Percentiles rank a stretch among this genome's conserved stretches.
phyloP scores from a whole-genome alignment of 2,797 vertebrate genomes.

The Onychomys arenicola region DNA sequence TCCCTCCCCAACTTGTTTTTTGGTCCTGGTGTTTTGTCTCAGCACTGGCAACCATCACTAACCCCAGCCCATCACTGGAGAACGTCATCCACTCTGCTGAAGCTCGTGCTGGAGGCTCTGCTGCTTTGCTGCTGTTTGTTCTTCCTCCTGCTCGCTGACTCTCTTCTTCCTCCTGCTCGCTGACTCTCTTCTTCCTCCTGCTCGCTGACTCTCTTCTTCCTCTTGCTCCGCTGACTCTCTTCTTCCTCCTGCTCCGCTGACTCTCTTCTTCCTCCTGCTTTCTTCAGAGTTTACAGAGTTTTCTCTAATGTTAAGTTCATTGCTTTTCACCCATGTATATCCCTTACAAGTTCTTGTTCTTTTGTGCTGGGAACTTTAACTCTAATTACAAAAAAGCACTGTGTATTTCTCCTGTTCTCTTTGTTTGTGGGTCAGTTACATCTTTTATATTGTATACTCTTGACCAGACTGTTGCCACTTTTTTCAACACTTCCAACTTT shows the following conservation, averaged over 20 bases:
- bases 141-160: background rate
- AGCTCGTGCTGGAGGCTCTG: background rate
- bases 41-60: too few species aligned
- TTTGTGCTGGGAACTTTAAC: background rate
- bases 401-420: background rate
- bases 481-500: background rate
- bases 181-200: background rate
- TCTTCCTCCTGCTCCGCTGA: too few species aligned
- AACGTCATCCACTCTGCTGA: background rate
- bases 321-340: background rate
- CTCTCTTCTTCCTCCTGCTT: background rate
- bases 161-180: background rate
- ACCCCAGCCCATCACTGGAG: background rate
- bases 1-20: too few species aligned
- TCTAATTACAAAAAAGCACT: background rate
- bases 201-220: too few species aligned
- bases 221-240: too few species aligned
- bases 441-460: background rate
- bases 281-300: background rate
- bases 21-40: too few species aligned
- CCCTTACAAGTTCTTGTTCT: background rate
- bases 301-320: background rate
- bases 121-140: background rate
- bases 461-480: background rate
- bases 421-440: background rate